Evolutionary conservation across 2,888 invertebrate genomes (phyloP).

Genomic region (Folsomia candida): DNA sequence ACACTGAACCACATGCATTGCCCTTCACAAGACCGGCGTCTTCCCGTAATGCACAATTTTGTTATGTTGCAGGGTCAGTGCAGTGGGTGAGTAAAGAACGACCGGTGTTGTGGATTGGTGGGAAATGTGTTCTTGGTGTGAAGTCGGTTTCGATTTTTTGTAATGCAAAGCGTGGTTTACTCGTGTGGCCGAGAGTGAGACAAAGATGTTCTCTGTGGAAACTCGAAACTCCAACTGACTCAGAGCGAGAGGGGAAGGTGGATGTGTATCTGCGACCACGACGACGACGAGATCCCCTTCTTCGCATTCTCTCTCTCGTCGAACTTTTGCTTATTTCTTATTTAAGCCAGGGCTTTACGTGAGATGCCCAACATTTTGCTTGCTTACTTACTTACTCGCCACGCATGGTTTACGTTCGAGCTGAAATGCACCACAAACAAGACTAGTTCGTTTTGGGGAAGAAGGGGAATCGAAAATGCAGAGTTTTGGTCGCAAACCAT

Average conservation of each 20-base stretch:
- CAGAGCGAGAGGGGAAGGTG: background rate
- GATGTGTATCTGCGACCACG: background rate
- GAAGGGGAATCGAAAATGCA: background rate
- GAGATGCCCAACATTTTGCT: background rate
- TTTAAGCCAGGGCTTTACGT: background rate
- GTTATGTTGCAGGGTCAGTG: too few species aligned
- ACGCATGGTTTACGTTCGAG: background rate
- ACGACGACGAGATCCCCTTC: background rate
- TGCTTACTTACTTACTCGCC: background rate
- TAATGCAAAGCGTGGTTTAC: background rate
- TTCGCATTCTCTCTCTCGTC: background rate
- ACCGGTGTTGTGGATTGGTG: background rate
- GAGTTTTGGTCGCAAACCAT: too few species aligned
- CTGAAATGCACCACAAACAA: background rate
- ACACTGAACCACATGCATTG: too few species aligned
- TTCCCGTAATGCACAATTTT: too few species aligned
- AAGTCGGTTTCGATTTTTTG: too few species aligned
- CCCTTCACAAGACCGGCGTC: too few species aligned
- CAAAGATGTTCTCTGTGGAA: conserved; percentile 14
- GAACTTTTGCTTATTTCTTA: background rate
- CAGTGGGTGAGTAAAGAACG: background rate
- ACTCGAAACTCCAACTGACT: conserved; percentile 20
- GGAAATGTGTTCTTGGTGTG: too few species aligned
- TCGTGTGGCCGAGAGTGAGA: background rate
- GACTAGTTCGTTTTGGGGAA: background rate